Evolutionary conservation across 2,113 vertebrate species (phyloP).

Genomic region (Machaerirhynchus nigripectus): DNA sequence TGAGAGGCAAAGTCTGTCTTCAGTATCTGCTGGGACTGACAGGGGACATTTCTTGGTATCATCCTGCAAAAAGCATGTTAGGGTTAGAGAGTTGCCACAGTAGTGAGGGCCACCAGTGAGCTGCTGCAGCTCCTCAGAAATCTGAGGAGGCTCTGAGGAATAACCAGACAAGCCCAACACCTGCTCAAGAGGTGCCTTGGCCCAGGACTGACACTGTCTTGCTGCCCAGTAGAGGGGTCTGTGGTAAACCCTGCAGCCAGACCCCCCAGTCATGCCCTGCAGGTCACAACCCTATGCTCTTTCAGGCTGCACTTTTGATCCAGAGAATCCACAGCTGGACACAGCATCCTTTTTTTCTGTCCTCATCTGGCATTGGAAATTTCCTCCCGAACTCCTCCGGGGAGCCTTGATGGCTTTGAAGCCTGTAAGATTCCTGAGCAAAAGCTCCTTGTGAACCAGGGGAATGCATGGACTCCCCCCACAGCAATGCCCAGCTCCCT

Average conservation of each 20-base stretch:
- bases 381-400: neutral
- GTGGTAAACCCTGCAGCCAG: neutral
- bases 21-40: constrained; percentile 66
- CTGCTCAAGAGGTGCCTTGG: neutral
- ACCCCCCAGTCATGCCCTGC: fast-evolving
- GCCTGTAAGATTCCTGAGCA: neutral
- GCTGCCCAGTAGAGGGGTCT: neutral
- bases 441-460: neutral
- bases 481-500: neutral
- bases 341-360: neutral
- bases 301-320: neutral
- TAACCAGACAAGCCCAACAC: neutral
- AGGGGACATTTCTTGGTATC: constrained; percentile 69
- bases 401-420: neutral
- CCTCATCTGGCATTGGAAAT: neutral
- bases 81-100: constrained; percentile 8
- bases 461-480: neutral
- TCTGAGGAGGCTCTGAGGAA: neutral
- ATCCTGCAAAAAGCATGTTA: constrained; percentile 72
- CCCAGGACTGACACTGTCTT: neutral
- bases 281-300: neutral
- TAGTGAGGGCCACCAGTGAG: neutral
- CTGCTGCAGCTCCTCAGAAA: neutral
- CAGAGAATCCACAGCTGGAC: neutral
- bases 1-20: constrained; percentile 68